Evolutionary conservation across 1,140 invertebrate genomes (phyloP).

Genomic region (Drosophila athabasca): DNA sequence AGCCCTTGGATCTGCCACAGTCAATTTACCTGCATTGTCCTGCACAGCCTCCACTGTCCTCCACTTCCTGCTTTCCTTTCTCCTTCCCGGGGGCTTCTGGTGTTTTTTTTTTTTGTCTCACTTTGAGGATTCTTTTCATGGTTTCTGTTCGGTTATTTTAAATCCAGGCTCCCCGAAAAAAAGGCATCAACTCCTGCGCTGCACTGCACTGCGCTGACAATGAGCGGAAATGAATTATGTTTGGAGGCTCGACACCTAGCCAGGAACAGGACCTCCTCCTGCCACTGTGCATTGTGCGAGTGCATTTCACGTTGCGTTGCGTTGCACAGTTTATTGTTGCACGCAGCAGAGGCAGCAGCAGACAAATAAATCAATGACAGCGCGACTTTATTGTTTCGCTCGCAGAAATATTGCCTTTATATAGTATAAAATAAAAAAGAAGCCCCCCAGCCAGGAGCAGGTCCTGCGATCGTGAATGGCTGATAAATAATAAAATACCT

Average conservation of each 20-base stretch:
- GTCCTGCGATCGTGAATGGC: conserved; percentile 55
- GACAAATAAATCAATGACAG: conserved; percentile 82
- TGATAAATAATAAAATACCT: conserved; percentile 81
- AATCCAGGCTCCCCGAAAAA: conserved; percentile 51
- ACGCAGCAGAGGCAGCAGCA: conserved; percentile 53
- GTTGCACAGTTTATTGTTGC: conserved; percentile 70
- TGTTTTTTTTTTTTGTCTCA: conserved; percentile 53
- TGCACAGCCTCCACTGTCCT: conserved; percentile 16
- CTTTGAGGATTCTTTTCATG: conserved; percentile 61
- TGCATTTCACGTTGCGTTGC: conserved; percentile 62
- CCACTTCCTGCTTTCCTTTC: not conserved
- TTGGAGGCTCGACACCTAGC: conserved; percentile 47
- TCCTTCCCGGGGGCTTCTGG: not conserved
- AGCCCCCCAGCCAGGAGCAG: not conserved
- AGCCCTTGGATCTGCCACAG: conserved; percentile 53
- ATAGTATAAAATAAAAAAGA: conserved; percentile 76
- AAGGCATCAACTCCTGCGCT: conserved; percentile 9
- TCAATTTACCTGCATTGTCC: conserved; percentile 81
- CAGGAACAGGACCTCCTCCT: conserved; percentile 7
- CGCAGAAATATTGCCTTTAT: conserved; percentile 81
- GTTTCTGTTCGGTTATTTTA: conserved; percentile 69
- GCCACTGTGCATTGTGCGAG: conserved; percentile 69
- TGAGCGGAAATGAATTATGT: conserved; percentile 82
- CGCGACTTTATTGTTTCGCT: conserved; percentile 81
- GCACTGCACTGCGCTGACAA: conserved; percentile 56